Percentiles rank a stretch among this genome's conserved stretches.
phyloP scores from a whole-genome alignment of 2,888 invertebrate genomes.

The Phorcus lineatus region DNA sequence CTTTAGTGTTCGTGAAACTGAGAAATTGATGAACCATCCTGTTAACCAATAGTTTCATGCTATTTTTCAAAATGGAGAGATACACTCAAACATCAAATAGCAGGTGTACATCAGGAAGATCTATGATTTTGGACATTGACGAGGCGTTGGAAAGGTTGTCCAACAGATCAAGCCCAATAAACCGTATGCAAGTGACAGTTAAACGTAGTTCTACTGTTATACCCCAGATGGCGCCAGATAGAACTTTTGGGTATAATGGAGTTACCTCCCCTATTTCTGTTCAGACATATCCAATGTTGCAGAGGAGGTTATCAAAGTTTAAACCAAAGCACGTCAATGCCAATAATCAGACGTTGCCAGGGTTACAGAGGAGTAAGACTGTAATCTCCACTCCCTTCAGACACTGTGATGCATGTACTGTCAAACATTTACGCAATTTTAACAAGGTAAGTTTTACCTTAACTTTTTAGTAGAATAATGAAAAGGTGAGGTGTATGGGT shows the following conservation, averaged over 20 bases:
- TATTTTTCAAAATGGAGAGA: background rate
- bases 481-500: no score
- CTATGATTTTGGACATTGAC: background rate
- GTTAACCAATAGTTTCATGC: background rate
- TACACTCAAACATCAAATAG: conserved; percentile 8
- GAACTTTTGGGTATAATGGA: no score
- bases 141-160: conserved; percentile 19
- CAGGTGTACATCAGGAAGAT: background rate
- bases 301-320: background rate
- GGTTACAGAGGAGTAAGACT: conserved; percentile 6
- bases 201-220: conserved; percentile 10
- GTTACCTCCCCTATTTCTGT: background rate
- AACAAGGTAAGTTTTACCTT: background rate
- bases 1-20: no score
- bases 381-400: background rate
- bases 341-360: background rate
- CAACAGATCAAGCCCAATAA: background rate
- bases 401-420: background rate
- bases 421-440: conserved; percentile 3
- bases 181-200: conserved; percentile 17
- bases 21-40: background rate
- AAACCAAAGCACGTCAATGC: background rate
- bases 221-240: background rate
- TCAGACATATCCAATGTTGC: background rate
- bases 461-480: no score